Evolutionary conservation across 1,140 invertebrate genomes (phyloP).

Genomic region (Leptopilina clavipes): DNA sequence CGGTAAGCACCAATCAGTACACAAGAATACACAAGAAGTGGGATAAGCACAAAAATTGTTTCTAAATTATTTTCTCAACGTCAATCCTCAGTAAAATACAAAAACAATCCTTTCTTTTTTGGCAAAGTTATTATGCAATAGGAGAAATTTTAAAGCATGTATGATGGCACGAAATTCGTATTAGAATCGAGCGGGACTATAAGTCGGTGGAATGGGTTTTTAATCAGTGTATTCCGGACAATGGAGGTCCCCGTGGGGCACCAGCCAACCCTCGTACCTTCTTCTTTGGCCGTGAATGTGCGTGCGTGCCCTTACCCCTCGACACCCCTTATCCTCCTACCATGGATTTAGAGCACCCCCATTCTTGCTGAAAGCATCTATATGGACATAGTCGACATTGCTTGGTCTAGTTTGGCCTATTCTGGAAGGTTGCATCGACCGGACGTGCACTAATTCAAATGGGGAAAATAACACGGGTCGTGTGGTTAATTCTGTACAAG

Average conservation of each 20-base stretch:
- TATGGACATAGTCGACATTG: conserved; percentile 30
- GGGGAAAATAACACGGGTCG: conserved; percentile 42
- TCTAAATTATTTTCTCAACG: no score
- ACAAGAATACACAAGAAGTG: no score
- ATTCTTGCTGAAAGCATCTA: neutral
- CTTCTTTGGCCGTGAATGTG: conserved; percentile 64
- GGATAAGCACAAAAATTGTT: no score
- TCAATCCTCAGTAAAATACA: no score
- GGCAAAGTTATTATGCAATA: no score
- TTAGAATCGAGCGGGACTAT: conserved; percentile 54
- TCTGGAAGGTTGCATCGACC: conserved; percentile 47
- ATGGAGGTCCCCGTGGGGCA: conserved; percentile 69
- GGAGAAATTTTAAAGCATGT: neutral
- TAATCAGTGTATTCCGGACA: conserved; percentile 72
- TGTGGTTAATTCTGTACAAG: conserved; percentile 29
- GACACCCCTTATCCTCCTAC: conserved; percentile 38
- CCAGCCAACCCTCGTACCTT: conserved; percentile 66
- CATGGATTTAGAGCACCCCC: conserved; percentile 42
- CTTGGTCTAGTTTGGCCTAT: conserved; percentile 40
- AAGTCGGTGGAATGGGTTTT: conserved; percentile 70
- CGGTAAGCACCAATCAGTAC: no score
- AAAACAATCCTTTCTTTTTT: no score
- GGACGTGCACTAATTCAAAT: conserved; percentile 54
- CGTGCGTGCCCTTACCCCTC: conserved; percentile 60
- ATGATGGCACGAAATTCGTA: conserved; percentile 44